Conservation (phyloP, 1,140 invertebrate species). For the Heliothis subflexa region DNA sequence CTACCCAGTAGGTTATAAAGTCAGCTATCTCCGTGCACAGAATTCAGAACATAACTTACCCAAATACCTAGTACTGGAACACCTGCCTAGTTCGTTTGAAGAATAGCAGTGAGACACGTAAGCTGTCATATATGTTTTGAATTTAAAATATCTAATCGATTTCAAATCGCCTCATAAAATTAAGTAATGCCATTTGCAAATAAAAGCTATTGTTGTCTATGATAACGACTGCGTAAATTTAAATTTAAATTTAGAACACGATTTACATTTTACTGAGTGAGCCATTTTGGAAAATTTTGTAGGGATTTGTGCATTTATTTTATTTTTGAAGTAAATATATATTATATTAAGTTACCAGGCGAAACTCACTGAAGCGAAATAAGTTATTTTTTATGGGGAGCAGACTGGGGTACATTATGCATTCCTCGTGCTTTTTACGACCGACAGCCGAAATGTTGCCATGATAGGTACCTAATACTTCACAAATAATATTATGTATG, state of each 20-base stretch:
- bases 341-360: neutral
- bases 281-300: conserved; percentile 22
- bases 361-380: conserved; percentile 31
- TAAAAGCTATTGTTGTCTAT: conserved; percentile 43
- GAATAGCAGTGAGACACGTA: conserved; percentile 37
- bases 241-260: conserved; percentile 44
- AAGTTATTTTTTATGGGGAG: conserved; percentile 41
- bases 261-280: neutral
- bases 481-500: conserved; percentile 6
- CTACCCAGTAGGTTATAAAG: conserved; percentile 20
- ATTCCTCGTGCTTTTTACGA: conserved; percentile 46
- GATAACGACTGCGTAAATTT: conserved; percentile 11
- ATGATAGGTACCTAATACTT: conserved; percentile 26
- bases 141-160: conserved; percentile 42
- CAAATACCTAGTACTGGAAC: conserved; percentile 36
- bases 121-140: conserved; percentile 37
- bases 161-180: conserved; percentile 41
- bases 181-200: conserved; percentile 29
- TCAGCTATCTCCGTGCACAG: conserved; percentile 19
- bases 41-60: conserved; percentile 41
- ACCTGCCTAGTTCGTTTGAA: conserved; percentile 40
- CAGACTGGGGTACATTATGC: conserved; percentile 37
- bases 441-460: conserved; percentile 31
- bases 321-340: neutral
- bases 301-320: neutral